These are phyloP conservation scores for Bathynomus jamesi DNA, from an alignment of 1,140 invertebrate genomes.

Conservation along the genomic window DNA sequence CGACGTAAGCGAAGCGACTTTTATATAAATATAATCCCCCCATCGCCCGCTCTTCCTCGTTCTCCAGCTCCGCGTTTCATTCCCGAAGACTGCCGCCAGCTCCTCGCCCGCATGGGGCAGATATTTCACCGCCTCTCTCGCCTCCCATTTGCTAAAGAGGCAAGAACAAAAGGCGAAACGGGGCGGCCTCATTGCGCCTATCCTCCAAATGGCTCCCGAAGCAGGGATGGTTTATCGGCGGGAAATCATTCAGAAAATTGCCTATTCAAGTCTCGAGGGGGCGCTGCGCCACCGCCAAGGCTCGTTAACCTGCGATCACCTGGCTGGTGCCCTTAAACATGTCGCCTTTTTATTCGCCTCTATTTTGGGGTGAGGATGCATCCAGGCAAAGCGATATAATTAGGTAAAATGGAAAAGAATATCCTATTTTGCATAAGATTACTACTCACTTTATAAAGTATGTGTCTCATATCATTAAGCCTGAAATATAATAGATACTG, in stretches of 20 bases:
- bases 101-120: not conserved
- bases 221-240: not conserved
- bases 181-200: not conserved
- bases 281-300: not conserved
- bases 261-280: not conserved
- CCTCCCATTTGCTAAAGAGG: not conserved
- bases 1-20: not conserved
- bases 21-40: conserved; percentile 1
- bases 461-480: not conserved
- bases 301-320: not conserved
- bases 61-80: not conserved
- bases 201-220: not conserved
- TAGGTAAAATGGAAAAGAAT: not conserved
- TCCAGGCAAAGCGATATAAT: not conserved
- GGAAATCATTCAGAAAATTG: conserved; percentile 1
- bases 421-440: not conserved
- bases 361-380: not conserved
- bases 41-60: not conserved
- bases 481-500: not conserved
- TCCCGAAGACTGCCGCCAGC: not conserved
- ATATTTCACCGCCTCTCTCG: not conserved
- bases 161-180: not conserved
- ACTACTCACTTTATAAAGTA: not conserved
- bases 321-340: not conserved
- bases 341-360: not conserved